Base-by-base conservation (phyloP, 2,113 vertebrate genomes). In the Atractosteus spatula region DNA sequence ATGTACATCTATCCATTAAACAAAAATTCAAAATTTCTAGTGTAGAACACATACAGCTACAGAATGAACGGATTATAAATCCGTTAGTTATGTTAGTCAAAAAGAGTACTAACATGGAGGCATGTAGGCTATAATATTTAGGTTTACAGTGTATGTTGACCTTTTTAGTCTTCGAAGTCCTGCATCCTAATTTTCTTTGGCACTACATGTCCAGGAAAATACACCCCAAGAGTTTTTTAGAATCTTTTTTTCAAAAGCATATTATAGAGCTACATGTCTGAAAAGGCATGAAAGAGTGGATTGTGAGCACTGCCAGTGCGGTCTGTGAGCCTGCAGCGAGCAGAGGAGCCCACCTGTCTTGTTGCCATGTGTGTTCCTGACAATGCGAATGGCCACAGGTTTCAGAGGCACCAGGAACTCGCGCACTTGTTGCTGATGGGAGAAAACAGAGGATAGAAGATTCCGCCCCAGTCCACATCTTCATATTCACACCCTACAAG, bases 361-460 rank as follows among this genome's bases (percentile, higher is more conserved):
- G 69, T 95, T 96, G 5, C 97, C 95, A 0, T 89, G 89, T 13
- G 81, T 16, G 0, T 93, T 95, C 74, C 83, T 94, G n/a, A 85
- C 92, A 41, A 98, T 95, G 57, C 95, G 79, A 75, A 98, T 89
- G 3, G 94, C 94, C 59, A 86, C 93, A 0, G 96, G 96, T 63
- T 92, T 97, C 84, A 97, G 85, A 0, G 97, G 96, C 0, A 90
- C 82, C 87, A 99, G 93, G 77, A 99, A 99, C 41, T 99, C 96
- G 54, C 66, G 64, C 0, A 99, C 89, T 62, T 95, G 94, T 91
- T 95, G 88, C 97, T 99, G 70, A 1, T 57, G 55, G 72, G 1
- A 43, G 47, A 55, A 69, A 45, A 57, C 3, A 43, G 29, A 29
- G 29, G 29, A 29, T 29, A 43, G 29, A 29, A 2, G 29, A 29